Evolutionary conservation across 37 sponge, comb jelly and placozoan genomes (phyloP).

Genomic region (Theonella swinhoei): DNA sequence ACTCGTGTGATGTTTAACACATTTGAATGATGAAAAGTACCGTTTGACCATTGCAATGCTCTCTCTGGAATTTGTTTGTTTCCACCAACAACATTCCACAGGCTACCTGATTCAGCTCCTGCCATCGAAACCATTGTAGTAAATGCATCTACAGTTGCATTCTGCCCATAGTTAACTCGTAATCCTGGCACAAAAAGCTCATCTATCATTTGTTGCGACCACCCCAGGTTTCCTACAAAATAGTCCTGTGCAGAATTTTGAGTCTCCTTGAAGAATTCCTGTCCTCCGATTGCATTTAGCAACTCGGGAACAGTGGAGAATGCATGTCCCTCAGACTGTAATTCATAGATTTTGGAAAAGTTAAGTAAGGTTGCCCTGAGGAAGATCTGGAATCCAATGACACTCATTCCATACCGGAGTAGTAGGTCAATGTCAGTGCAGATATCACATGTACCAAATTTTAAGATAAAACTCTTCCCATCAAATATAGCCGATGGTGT

Average conservation of each 20-base stretch:
- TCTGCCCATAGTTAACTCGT: slow-evolving; percentile 82
- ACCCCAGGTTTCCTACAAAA: slow-evolving; percentile 37
- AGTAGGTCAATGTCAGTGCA: slow-evolving; percentile 49
- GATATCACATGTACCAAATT: slow-evolving; percentile 37
- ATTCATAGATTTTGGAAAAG: slow-evolving; percentile 69
- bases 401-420: slow-evolving; percentile 66
- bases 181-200: slow-evolving; percentile 72
- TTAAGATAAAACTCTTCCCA: slow-evolving; percentile 59
- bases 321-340: slow-evolving; percentile 62
- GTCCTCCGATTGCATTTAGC: slow-evolving; percentile 78
- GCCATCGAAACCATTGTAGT: slow-evolving; percentile 76
- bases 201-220: slow-evolving; percentile 46
- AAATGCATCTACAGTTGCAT: slow-evolving; percentile 53
- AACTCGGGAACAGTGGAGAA: slow-evolving; percentile 78
- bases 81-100: slow-evolving; percentile 84
- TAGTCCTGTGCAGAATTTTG: slow-evolving; percentile 62
- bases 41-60: slow-evolving; percentile 56
- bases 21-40: slow-evolving; percentile 41
- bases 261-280: slow-evolving; percentile 33
- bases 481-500: slow-evolving; percentile 67
- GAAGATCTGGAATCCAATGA: slow-evolving; percentile 28
- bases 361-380: slow-evolving; percentile 47
- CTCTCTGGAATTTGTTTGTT: slow-evolving; percentile 75
- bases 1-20: slow-evolving; percentile 49
- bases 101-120: slow-evolving; percentile 67